A percentile compares a stretch with the other conserved stretches of the same genome.
Evolutionary conservation across 2,113 vertebrate genomes (phyloP).

Genomic region (Crotalus helleri): DNA sequence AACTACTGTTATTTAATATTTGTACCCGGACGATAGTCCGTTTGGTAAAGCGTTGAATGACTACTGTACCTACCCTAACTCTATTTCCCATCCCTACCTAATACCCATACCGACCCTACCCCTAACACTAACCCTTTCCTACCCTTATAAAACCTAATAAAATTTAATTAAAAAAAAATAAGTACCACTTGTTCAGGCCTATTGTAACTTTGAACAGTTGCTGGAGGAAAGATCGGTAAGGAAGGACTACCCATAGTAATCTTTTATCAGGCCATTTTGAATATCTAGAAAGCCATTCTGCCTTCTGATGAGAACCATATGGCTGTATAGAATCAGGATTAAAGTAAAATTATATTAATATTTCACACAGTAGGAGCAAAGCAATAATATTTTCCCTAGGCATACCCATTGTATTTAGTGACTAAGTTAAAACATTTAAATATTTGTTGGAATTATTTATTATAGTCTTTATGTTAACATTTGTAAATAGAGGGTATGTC

Average conservation of each 20-base stretch:
- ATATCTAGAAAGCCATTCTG: not conserved
- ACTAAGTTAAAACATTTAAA: not conserved
- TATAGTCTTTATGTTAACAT: conserved; percentile 5
- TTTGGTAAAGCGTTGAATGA: too few relatives aligned
- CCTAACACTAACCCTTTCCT: too few relatives aligned
- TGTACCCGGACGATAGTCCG: too few relatives aligned
- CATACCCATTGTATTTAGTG: not conserved
- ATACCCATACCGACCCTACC: too few relatives aligned
- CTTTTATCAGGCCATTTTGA: not conserved
- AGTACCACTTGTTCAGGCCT: not conserved
- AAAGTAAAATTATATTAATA: not conserved
- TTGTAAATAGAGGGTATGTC: not conserved
- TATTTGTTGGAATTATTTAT: not conserved
- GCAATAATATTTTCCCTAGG: not conserved
- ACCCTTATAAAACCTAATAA: too few relatives aligned
- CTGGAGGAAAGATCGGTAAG: not conserved
- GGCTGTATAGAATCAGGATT: not conserved
- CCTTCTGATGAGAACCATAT: not conserved
- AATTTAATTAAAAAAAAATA: too few relatives aligned
- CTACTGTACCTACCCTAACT: too few relatives aligned
- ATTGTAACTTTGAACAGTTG: not conserved
- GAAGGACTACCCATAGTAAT: not conserved
- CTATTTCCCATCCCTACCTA: too few relatives aligned
- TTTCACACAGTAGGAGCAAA: not conserved
- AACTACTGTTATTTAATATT: too few relatives aligned